Evolutionary conservation across 1,140 invertebrate species (phyloP), one percentile per base, ranked within the genome.

Genomic region (Scaptomyza graminum): DNA sequence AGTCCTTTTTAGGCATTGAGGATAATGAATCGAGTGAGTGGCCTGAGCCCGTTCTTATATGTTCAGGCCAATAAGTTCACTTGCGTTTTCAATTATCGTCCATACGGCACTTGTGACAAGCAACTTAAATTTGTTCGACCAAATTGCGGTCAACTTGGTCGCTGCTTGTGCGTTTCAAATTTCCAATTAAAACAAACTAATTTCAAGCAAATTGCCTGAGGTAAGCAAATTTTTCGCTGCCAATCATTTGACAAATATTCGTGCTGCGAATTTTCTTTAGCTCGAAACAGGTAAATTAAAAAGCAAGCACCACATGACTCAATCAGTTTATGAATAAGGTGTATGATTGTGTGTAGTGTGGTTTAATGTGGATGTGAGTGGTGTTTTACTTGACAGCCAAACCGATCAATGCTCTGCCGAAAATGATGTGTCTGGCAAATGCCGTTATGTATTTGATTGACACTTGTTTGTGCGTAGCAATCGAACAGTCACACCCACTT

Each of bases 101-200:
- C 51, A 59, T 63, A 54, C 54, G 67, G 22, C 60, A 47, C 39
- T 51, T 64, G 39, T 52, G 49, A 56, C 68, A 69, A 74, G 46
- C 61, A 63, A 39, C 64, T 39, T 60, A 44, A 46, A 41, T 47
- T 12, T 55, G 56, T 25, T 52, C 1, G 12, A n/a, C 37, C 37
- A n/a, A 5, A 41, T 51, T 66, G 51, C 57, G 46, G 46, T 49
- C n/a, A 50, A 13, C 47, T 28, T n/a, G 46, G 12, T 12, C 47
- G 22, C 47, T 28, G 22, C 7, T 5, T 8, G 41, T 60, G 18
- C 67, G 83, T 70, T 66, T 88, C 52, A 57, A 82, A 83, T 87
- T 76, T 78, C 82, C 71, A 88, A 87, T 88, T 88, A 88, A 61
- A 83, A 22, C 44, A 55, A 82, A 88, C 83, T 87, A 88, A 87